A percentile compares a stretch with the other conserved stretches of the same genome.
phyloP scores from a whole-genome alignment of 2,113 vertebrate species.

The Vidua chalybeata region DNA sequence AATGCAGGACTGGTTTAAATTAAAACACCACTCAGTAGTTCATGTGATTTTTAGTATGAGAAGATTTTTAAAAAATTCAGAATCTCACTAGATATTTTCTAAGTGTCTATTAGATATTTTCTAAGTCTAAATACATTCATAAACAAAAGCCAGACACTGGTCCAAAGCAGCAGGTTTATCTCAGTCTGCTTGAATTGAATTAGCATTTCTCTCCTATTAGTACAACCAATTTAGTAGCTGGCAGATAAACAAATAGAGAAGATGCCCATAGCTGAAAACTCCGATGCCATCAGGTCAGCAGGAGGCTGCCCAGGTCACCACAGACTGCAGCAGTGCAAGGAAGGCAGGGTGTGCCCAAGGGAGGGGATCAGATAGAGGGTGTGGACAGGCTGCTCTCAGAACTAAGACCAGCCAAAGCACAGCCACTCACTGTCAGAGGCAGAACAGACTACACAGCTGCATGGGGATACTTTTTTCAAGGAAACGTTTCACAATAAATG shows the following conservation, averaged over 20 bases:
- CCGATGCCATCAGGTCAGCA: rapidly evolving
- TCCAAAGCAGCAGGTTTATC: background rate
- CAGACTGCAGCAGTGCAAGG: background rate
- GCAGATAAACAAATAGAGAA: background rate
- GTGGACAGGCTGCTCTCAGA: background rate
- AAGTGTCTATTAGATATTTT: background rate
- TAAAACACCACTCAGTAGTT: background rate
- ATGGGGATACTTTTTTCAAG: rapidly evolving
- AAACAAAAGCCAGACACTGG: background rate
- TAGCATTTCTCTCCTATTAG: background rate
- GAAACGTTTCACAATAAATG: background rate
- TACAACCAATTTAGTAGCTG: background rate
- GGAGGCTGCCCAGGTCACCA: background rate
- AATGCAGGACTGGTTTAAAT: background rate
- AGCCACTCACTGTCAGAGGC: background rate
- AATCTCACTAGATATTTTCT: background rate
- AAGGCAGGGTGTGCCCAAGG: background rate
- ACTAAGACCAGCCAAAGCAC: background rate
- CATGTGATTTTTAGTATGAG: background rate
- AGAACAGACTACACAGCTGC: background rate
- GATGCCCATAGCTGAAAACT: background rate
- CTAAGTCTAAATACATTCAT: background rate
- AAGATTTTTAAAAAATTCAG: background rate
- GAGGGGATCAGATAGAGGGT: background rate
- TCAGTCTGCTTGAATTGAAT: background rate